phyloP scores from a whole-genome alignment of 1,140 invertebrate genomes.

The Plutomurus gul region DNA sequence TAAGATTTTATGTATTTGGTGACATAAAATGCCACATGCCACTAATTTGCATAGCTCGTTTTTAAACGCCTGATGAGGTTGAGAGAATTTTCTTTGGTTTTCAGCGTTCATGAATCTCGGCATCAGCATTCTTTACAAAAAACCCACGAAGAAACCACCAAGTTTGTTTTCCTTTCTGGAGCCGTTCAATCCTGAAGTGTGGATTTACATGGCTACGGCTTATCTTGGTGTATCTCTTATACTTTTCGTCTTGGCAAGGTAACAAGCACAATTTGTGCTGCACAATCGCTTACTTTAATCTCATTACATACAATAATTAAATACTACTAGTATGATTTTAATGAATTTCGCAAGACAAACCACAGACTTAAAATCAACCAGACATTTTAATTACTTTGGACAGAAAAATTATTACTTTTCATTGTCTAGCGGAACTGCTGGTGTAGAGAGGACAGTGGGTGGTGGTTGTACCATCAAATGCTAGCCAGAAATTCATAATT shows the following conservation, averaged over 20 bases:
- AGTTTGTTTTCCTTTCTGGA: conserved; percentile 62
- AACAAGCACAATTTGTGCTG: conserved; percentile 8
- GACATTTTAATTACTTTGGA: too few species aligned
- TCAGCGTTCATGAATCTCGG: conserved; percentile 52
- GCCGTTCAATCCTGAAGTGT: conserved; percentile 63
- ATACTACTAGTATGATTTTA: too few species aligned
- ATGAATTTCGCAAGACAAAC: too few species aligned
- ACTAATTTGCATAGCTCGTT: neutral
- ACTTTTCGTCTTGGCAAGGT: conserved; percentile 64
- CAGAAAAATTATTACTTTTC: too few species aligned
- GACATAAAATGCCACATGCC: conserved; percentile 55
- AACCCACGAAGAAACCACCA: conserved; percentile 60
- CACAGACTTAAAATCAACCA: too few species aligned
- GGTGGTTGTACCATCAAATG: too few species aligned
- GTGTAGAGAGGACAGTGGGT: too few species aligned
- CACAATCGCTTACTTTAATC: too few species aligned
- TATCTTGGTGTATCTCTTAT: conserved; percentile 63
- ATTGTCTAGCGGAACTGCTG: too few species aligned
- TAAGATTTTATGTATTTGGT: conserved; percentile 60
- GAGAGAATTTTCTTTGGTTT: neutral
- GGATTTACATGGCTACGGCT: conserved; percentile 63
- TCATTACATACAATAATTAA: neutral
- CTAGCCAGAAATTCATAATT: too few species aligned
- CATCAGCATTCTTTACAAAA: conserved; percentile 62
- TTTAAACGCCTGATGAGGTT: neutral